Percentiles rank a stretch among this genome's conserved stretches.
phyloP scores from a whole-genome alignment of 2,113 vertebrate genomes.

The Corapipo altera region DNA sequence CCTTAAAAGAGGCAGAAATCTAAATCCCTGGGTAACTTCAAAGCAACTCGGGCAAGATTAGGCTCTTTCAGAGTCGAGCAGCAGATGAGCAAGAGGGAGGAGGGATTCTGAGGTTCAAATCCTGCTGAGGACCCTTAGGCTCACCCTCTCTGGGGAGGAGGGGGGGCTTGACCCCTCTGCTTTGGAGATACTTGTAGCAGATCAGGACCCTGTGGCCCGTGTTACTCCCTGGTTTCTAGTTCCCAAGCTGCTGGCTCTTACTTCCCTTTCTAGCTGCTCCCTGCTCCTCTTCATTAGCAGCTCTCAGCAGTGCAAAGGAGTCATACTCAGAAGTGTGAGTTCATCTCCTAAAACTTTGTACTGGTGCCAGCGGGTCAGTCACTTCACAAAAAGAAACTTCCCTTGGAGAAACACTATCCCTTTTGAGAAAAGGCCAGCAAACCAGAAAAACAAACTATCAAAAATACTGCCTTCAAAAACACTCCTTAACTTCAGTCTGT shows the following conservation, averaged over 20 bases:
- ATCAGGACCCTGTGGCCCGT: neutral
- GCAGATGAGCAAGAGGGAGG: neutral
- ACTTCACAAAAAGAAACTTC: slow-evolving; percentile 63
- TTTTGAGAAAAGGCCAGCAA: slow-evolving; percentile 63
- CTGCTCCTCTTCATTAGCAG: slow-evolving; percentile 53
- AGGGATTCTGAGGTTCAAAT: neutral
- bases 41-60: slow-evolving; percentile 12
- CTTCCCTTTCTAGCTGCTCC: neutral
- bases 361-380: slow-evolving; percentile 41
- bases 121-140: neutral
- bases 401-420: slow-evolving; percentile 59
- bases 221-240: neutral
- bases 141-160: neutral
- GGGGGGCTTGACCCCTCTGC: neutral
- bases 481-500: neutral
- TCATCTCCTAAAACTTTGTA: slow-evolving; percentile 67
- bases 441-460: slow-evolving; percentile 63
- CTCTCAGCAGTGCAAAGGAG: slow-evolving; percentile 26
- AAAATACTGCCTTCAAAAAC: slow-evolving; percentile 30
- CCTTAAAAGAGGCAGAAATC: slow-evolving; percentile 56
- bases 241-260: neutral
- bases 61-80: neutral
- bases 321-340: slow-evolving; percentile 51
- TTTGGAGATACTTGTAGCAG: neutral
- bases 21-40: slow-evolving; percentile 59